Percentiles rank a stretch among this genome's conserved stretches.
These are phyloP conservation scores for Sebastes fasciatus DNA, from an alignment of 2,113 vertebrate species.

Conservation along the genomic window DNA sequence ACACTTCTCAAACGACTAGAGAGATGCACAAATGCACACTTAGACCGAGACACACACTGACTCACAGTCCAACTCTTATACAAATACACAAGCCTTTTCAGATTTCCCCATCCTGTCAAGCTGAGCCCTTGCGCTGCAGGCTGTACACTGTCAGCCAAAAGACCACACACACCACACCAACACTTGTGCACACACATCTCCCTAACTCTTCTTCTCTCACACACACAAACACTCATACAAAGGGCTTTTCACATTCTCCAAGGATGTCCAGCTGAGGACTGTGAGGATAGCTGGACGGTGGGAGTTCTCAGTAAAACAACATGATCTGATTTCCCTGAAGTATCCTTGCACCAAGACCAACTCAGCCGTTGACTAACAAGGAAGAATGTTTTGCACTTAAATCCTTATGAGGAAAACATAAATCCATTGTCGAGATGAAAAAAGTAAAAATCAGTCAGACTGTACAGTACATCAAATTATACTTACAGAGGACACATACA, in stretches of 20 bases:
- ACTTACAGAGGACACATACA: background rate
- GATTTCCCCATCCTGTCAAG: conserved; percentile 72
- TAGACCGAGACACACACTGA: conserved; percentile 8
- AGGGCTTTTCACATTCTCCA: conserved; percentile 57
- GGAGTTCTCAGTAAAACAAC: conserved; percentile 47
- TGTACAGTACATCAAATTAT: background rate
- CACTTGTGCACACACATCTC: conserved; percentile 24
- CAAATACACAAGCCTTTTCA: conserved; percentile 57
- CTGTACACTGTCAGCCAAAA: conserved; percentile 51
- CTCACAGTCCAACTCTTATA: conserved; percentile 23
- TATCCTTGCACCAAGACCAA: conserved; percentile 18
- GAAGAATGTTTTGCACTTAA: background rate
- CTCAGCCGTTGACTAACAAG: background rate
- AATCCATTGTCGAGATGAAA: background rate
- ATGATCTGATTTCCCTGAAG: conserved; percentile 38
- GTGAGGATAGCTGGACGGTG: conserved; percentile 21
- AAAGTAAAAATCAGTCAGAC: background rate
- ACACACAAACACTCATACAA: conserved; percentile 46
- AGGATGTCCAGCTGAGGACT: conserved; percentile 54
- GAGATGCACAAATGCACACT: background rate
- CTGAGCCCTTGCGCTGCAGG: conserved; percentile 55
- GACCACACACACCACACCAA: conserved; percentile 54
- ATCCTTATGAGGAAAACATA: background rate
- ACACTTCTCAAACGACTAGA: conserved; percentile 3
- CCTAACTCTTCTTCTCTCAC: conserved; percentile 7